Evolutionary conservation across 1,140 invertebrate genomes (phyloP).

Genomic region (Camponotus vicinus): DNA sequence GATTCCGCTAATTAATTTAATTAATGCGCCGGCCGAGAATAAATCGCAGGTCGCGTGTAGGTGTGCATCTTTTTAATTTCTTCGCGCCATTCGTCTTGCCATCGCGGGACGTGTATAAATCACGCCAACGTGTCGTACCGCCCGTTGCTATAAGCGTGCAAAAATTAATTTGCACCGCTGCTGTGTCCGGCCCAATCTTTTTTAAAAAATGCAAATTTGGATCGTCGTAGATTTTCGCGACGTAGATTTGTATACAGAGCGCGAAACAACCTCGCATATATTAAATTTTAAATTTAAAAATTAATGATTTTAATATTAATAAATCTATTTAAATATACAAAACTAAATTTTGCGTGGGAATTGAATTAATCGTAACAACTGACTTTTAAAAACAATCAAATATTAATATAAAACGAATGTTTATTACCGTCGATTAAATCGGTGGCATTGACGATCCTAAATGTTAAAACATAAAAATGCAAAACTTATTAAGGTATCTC

Average conservation of each 20-base stretch:
- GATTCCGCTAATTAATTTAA: constrained; percentile 63
- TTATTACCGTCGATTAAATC: not conserved
- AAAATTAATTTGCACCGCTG: constrained; percentile 57
- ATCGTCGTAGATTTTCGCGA: constrained; percentile 33
- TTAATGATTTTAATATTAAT: constrained; percentile 15
- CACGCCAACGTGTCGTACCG: constrained; percentile 55
- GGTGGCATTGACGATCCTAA: too few relatives aligned
- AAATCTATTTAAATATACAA: not conserved
- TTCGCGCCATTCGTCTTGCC: constrained; percentile 63
- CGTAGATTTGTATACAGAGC: not conserved
- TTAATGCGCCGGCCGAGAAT: constrained; percentile 54
- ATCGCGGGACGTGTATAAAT: constrained; percentile 51
- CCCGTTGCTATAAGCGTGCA: constrained; percentile 59
- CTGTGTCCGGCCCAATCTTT: constrained; percentile 13
- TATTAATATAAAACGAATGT: not conserved
- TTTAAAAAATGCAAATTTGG: constrained; percentile 57
- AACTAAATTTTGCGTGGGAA: not conserved
- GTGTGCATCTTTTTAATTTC: constrained; percentile 64
- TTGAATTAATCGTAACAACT: not conserved
- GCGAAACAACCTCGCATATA: constrained; percentile 19
- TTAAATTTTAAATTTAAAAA: constrained; percentile 37
- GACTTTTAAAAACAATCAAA: not conserved
- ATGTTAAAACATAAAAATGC: not conserved
- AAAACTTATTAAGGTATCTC: not conserved
- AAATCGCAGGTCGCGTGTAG: constrained; percentile 52